Percentiles rank a stretch among this genome's conserved stretches.
Evolutionary conservation across 2,888 invertebrate genomes (phyloP).

Genomic region (Parapristionchus giblindavisi): DNA sequence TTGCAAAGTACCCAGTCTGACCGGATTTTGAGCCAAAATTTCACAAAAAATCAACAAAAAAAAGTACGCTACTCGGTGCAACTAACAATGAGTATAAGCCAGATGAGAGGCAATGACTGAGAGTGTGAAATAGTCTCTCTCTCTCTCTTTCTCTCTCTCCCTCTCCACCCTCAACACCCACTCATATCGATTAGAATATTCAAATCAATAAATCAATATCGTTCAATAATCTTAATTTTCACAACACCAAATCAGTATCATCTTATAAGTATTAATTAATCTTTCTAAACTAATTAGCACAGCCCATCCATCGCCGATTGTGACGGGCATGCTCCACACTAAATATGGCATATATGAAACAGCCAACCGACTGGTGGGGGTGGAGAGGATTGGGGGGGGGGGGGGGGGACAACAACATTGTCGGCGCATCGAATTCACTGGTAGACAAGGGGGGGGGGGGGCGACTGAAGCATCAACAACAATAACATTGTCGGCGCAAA

Average conservation of each 20-base stretch:
- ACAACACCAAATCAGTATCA: too few relatives aligned
- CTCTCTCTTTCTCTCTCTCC: neutral
- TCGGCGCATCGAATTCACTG: neutral
- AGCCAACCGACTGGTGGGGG: neutral
- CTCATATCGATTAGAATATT: neutral
- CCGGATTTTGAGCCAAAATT: too few relatives aligned
- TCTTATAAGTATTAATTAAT: too few relatives aligned
- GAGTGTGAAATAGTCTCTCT: neutral
- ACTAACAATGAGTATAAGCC: too few relatives aligned
- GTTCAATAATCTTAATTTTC: neutral
- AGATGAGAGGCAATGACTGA: neutral
- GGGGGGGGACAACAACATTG: neutral
- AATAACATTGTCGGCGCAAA: too few relatives aligned
- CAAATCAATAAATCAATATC: neutral
- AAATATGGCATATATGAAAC: neutral
- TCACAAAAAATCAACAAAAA: neutral
- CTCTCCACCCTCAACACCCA: neutral
- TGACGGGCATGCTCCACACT: too few relatives aligned
- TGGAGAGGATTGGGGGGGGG: neutral
- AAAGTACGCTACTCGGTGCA: too few relatives aligned
- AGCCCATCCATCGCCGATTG: too few relatives aligned
- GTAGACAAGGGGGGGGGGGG: neutral
- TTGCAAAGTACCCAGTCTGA: too few relatives aligned
- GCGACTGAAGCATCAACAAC: neutral
- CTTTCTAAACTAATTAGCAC: too few relatives aligned